Base-by-base conservation (phyloP, 2,797 vertebrate genomes). In the Neomorphus geoffroyi region DNA sequence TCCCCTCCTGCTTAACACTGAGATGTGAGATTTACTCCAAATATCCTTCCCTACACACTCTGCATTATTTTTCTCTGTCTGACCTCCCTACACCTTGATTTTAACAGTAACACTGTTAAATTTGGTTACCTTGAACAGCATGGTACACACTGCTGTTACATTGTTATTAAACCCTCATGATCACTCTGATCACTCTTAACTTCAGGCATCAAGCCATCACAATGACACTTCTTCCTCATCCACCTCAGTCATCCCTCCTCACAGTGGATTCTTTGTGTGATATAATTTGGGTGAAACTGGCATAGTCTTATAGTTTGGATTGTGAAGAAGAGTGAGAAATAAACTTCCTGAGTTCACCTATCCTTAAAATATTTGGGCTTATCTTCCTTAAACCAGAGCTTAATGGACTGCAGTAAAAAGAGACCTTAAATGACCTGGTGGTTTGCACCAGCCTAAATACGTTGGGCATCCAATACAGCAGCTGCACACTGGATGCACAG, bases 271-370 rank as follows among this genome's bases (percentile, higher is more conserved):
- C 23, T 37, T 70, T 26, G 11, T 4, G 32, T 32, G 43, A 54
- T 12, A 51, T 3, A 57, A 77, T 57, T 73, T 39, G 67, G 26
- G 18, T 26, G 39, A 95, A 78, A 24, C 30, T 86, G 39, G 6
- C 23, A 75, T 9, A 23, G 7, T 69, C 5, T 41, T 54, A 19
- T 0, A 78, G 9, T 60, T 71, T 54, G 85, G 24, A 58, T 88
- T 32, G 43, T 65, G 53, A 95, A 80, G 58, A 80, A 45, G 33
- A 94, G 51, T 23, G 3, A 91, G 24, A 48, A 50, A 73, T 61
- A 67, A 94, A 90, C 50, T 72, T 78, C 89, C 53, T 86, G 43
- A 46, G 43, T 88, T 70, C 53, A 74, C 85, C 92, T 95, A 71
- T 74, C 54, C 74, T 78, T 6, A 74, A 80, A 27, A 86, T 85